Conservation (phyloP, 2,797 vertebrate species). For the Nyctibius grandis region DNA sequence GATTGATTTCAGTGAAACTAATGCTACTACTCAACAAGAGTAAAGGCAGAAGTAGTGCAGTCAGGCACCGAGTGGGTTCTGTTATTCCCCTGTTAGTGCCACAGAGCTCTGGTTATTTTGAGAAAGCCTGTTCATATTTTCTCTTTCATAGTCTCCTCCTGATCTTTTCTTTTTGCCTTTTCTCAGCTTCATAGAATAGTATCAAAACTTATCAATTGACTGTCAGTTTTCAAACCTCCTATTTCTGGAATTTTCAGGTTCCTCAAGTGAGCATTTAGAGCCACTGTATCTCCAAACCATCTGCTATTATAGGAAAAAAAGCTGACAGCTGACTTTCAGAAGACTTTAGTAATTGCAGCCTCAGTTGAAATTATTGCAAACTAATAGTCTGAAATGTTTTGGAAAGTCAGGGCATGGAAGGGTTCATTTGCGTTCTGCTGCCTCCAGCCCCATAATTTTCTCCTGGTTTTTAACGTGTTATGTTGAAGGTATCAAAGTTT, state of each 20-base stretch:
- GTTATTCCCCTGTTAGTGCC: conserved; percentile 16
- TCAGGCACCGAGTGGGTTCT: conserved; percentile 8
- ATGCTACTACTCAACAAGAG: conserved; percentile 39
- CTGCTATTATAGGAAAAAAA: conserved; percentile 3
- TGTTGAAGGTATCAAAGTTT: conserved; percentile 22
- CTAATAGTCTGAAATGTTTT: conserved; percentile 9
- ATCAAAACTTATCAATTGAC: background rate
- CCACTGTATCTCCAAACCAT: conserved; percentile 6
- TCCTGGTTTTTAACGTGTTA: background rate
- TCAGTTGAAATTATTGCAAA: conserved; percentile 5
- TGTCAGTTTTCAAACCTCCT: conserved; percentile 7
- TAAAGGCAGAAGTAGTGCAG: conserved; percentile 23
- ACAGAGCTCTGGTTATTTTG: conserved; percentile 36
- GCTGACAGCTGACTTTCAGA: conserved; percentile 32
- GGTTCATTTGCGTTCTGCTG: conserved; percentile 17
- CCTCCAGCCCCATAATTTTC: conserved; percentile 16
- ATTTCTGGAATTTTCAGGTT: conserved; percentile 25
- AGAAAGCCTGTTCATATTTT: conserved; percentile 31
- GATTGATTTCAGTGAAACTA: conserved; percentile 63
- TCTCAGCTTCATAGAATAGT: background rate
- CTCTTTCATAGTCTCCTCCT: background rate
- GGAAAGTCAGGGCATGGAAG: background rate
- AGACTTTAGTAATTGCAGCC: conserved; percentile 19
- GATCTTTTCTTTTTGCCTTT: background rate
- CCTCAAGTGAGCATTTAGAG: conserved; percentile 22